Percentiles rank a stretch among this genome's conserved stretches.
Evolutionary conservation across 2,113 vertebrate species (phyloP).

Genomic region (Zosterops pallidus): DNA sequence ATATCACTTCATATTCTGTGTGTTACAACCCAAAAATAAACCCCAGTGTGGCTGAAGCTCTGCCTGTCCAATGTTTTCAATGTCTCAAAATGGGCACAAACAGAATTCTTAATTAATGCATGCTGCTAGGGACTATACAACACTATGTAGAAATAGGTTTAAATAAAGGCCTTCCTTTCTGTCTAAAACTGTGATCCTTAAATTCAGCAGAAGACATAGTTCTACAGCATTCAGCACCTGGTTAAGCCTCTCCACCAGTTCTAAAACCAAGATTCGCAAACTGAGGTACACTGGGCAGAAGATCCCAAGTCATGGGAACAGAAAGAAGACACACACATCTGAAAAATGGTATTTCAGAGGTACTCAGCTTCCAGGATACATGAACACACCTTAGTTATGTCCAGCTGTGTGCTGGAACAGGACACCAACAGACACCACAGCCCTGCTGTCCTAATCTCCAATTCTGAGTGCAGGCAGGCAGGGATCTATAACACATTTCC

Average conservation of each 20-base stretch:
- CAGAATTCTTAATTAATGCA: neutral
- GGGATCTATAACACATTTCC: neutral
- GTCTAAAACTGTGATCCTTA: neutral
- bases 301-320: neutral
- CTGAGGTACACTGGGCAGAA: neutral
- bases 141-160: fast-evolving
- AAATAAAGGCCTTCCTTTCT: neutral
- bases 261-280: neutral
- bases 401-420: neutral
- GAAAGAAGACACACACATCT: neutral
- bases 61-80: neutral
- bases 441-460: neutral
- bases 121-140: neutral
- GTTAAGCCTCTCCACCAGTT: neutral
- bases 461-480: neutral
- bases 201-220: neutral
- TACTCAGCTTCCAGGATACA: fast-evolving
- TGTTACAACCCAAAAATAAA: neutral
- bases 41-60: neutral
- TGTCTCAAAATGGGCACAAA: neutral
- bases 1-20: neutral
- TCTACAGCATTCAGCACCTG: neutral
- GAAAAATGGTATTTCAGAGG: neutral
- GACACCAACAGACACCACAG: neutral
- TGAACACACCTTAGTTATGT: neutral